Evolutionary conservation across 1,140 invertebrate genomes (phyloP).

Genomic region (Orussus abietinus): DNA sequence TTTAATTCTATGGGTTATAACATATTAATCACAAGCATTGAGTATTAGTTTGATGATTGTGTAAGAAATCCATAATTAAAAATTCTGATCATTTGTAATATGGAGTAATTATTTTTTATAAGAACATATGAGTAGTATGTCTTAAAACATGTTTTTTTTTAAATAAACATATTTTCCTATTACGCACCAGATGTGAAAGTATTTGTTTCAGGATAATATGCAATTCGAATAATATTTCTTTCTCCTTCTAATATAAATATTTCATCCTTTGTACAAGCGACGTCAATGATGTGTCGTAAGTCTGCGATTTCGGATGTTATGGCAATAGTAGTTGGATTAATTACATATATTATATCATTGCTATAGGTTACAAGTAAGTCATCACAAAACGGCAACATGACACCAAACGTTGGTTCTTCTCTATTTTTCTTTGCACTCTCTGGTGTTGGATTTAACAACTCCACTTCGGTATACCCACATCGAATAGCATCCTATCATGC

Average conservation of each 20-base stretch:
- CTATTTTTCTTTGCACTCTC: conserved; percentile 52
- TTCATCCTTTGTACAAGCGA: conserved; percentile 70
- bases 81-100: no score
- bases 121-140: no score
- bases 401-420: conserved; percentile 64
- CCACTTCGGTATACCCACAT: conserved; percentile 60
- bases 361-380: conserved; percentile 72
- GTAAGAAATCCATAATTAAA: no score
- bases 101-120: no score
- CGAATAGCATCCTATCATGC: conserved; percentile 59
- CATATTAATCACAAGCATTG: no score
- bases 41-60: no score
- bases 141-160: no score
- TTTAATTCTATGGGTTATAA: no score
- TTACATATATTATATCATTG: conserved; percentile 66
- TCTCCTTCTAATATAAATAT: conserved; percentile 73
- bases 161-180: no score
- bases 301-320: conserved; percentile 52
- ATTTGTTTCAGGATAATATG: conserved; percentile 55
- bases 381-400: conserved; percentile 64
- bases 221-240: conserved; percentile 63
- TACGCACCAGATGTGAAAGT: conserved; percentile 34
- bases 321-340: conserved; percentile 63
- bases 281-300: conserved; percentile 50
- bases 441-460: conserved; percentile 64